Base-by-base conservation (phyloP, 2,888 invertebrate genomes). In the Zygaena filipendulae region DNA sequence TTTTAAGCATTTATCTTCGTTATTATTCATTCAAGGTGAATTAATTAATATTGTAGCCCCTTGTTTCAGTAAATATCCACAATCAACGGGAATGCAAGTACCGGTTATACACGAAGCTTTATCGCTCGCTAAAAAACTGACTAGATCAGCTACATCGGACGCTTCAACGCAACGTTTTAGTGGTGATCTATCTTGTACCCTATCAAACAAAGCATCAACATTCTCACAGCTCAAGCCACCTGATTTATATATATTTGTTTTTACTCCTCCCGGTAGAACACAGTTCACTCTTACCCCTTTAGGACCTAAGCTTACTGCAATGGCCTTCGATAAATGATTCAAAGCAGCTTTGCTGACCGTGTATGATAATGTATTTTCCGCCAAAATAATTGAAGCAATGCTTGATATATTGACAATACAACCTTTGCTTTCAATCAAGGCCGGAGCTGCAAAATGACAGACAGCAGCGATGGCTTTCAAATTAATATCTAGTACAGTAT, bases 281-380 rank as follows among this genome's bases (percentile, higher is more conserved):
- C 82, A 70, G 52, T 88, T 88, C 1, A 87, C 87, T 21, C 87
- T 61, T 1, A 88, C 82, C 10, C 45, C 63, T 44, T 81, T 68
- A 1, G 52, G 37, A 35, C 81, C 82, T 18, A 84, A 50, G 43
- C 84, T 88, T 27, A 90, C 55, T 8, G 90, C 89, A 5, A 82
- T 59, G 48, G 87, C 87, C 43, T 83, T 69, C 2, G 90, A 90
- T 38, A 91, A 81, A 47, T 89, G 88, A 57, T 90, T 89, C n/a
- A 90, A n/a, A n/a, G n/a, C n/a, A n/a, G n/a, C n/a, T n/a, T n/a
- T n/a, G n/a, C n/a, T n/a, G n/a, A n/a, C n/a, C n/a, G n/a, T n/a
- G n/a, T n/a, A n/a, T n/a, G n/a, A n/a, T n/a, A n/a, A n/a, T n/a
- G n/a, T n/a, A n/a, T n/a, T n/a, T n/a, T n/a, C n/a, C n/a, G n/a